phyloP scores from a whole-genome alignment of 2,888 invertebrate species.

The Bombyx huttoni region DNA sequence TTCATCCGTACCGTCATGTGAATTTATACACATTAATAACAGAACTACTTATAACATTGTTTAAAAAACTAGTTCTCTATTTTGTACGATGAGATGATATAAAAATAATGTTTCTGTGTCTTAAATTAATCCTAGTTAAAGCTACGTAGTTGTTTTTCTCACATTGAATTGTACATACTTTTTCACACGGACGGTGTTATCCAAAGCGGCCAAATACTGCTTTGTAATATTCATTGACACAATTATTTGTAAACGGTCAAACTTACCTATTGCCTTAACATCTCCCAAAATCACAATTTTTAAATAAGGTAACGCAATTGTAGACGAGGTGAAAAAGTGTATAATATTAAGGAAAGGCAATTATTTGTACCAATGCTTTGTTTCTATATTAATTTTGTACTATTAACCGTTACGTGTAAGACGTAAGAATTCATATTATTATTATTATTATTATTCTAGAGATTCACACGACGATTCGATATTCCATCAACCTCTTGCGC shows the following conservation, averaged over 20 bases:
- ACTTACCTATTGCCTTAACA: background rate
- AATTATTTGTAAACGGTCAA: background rate
- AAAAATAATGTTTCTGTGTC: background rate
- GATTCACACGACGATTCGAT: no score
- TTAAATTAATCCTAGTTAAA: constrained; percentile 1
- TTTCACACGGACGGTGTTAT: background rate
- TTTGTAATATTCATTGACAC: background rate
- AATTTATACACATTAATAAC: background rate
- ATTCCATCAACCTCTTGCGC: no score
- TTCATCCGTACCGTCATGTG: background rate
- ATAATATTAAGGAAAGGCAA: background rate
- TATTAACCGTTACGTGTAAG: no score
- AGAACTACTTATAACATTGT: background rate
- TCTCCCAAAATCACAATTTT: background rate
- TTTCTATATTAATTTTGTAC: no score
- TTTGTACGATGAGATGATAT: background rate
- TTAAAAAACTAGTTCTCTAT: background rate
- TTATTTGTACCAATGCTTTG: background rate
- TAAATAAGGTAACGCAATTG: background rate
- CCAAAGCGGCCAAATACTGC: background rate
- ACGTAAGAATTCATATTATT: no score
- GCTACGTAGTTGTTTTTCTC: background rate
- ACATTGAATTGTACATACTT: background rate
- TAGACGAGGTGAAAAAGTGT: background rate
- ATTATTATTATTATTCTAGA: no score